Evolutionary conservation across 2,888 invertebrate species (phyloP).

Genomic region (Mimumesa dahlbomi): DNA sequence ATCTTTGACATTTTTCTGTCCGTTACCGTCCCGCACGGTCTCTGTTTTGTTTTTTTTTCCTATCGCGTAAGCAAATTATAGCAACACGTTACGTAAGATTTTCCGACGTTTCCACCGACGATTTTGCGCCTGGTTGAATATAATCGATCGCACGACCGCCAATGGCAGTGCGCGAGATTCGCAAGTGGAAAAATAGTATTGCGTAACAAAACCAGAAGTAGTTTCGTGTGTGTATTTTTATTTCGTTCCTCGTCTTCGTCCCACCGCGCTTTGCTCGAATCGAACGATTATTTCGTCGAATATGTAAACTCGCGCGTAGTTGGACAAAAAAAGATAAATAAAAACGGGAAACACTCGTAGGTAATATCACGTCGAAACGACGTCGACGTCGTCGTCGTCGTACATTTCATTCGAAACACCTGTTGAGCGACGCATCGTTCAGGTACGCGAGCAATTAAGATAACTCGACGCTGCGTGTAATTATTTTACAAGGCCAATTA

Average conservation of each 20-base stretch:
- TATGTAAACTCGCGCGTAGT: too few relatives aligned
- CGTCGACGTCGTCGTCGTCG: neutral
- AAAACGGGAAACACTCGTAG: too few relatives aligned
- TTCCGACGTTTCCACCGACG: neutral
- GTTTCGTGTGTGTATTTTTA: neutral
- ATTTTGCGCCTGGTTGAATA: neutral
- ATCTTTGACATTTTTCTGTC: slow-evolving; percentile 21
- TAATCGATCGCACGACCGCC: neutral
- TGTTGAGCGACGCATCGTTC: neutral
- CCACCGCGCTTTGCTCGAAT: too few relatives aligned
- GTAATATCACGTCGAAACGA: too few relatives aligned
- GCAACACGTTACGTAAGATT: slow-evolving; percentile 1
- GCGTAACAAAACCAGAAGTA: neutral
- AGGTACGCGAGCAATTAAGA: neutral
- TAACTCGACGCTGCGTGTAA: slow-evolving; percentile 2
- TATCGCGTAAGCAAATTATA: neutral
- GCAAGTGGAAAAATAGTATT: too few relatives aligned
- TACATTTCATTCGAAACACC: neutral
- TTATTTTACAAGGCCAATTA: neutral
- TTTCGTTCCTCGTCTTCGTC: neutral
- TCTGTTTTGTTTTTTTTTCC: too few relatives aligned
- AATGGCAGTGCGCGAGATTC: neutral
- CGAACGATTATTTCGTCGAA: neutral
- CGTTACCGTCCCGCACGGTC: neutral
- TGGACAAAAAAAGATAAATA: too few relatives aligned